phyloP scores from a whole-genome alignment of 2,113 vertebrate species.

The Toxostoma redivivum region DNA sequence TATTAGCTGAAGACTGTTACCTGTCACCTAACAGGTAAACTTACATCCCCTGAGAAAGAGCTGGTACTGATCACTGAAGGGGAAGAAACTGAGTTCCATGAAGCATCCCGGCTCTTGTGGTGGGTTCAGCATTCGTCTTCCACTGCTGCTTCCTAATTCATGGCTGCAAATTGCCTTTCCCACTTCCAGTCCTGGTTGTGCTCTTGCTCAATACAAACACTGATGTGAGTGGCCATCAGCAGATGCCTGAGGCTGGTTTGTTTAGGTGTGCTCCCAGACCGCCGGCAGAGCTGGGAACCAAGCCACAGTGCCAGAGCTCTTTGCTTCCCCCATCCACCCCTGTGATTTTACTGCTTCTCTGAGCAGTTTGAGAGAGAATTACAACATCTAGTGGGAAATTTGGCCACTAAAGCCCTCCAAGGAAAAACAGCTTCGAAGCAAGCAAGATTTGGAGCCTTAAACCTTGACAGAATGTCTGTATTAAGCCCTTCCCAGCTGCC shows the following conservation, averaged over 20 bases:
- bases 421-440: slow-evolving; percentile 55
- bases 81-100: neutral
- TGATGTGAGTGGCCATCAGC: rapidly evolving
- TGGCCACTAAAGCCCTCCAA: slow-evolving; percentile 62
- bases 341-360: neutral
- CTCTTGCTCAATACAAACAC: neutral
- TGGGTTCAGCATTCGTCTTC: rapidly evolving
- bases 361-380: slow-evolving; percentile 47
- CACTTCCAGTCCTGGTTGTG: neutral
- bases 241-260: neutral
- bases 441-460: slow-evolving; percentile 57
- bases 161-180: neutral
- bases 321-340: neutral
- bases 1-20: neutral
- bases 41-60: neutral
- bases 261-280: slow-evolving; percentile 23
- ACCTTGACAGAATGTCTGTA: slow-evolving; percentile 59
- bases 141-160: neutral
- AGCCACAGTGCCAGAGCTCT: neutral
- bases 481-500: slow-evolving; percentile 48
- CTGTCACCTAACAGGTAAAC: neutral
- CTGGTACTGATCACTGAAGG: neutral
- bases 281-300: neutral
- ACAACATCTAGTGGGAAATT: slow-evolving; percentile 42
- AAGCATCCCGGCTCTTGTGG: neutral